Base-by-base conservation (phyloP, 2,888 invertebrate species). In the Idaea dimidiata region DNA sequence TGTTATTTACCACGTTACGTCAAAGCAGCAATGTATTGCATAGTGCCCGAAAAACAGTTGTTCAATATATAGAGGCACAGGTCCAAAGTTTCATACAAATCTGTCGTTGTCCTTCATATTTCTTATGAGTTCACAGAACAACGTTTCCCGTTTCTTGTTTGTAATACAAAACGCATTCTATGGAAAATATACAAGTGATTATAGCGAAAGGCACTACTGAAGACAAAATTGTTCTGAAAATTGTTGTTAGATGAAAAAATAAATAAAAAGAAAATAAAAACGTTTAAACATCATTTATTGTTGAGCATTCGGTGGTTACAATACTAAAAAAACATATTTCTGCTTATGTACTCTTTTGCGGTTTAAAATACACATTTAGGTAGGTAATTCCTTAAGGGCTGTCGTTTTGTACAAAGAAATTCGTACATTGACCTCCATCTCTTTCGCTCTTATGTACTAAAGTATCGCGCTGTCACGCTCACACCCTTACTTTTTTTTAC, bases 191-290 rank as follows among this genome's bases (percentile, higher is more conserved):
- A 62, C 61, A 62, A 56, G 17, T 58, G 59, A 8, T 43, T 65
- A 66, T 65, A 66, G 66, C 68, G 75, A 79, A 85, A 86, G 84
- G 84, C 86, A 84, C 85, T 85, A 82, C 81, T 74, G 81, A 81
- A 82, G 79, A 80, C 64, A 74, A 74, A 43, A 64, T 72, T 69
- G 73, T 75, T 69, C 75, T 68, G 67, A 71, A 63, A 24, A 53
- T 62, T 64, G 64, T 65, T 67, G 57, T 62, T 58, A 64, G n/a
- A 63, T 61, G 33, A 62, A 57, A 62, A 68, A 66, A 71, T 71
- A 57, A 72, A 56, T 67, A 67, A 69, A 69, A 68, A 59, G 65
- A 66, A 63, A 72, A 64, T 60, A 66, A 65, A 70, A 68, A 63
- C 57, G 72, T 67, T 69, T 65, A 71, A 67, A 75, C 69, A 74